Evolutionary conservation across 2,888 invertebrate genomes (phyloP), one percentile per base, ranked within the genome.

Genomic region (Callimorpha dominula): DNA sequence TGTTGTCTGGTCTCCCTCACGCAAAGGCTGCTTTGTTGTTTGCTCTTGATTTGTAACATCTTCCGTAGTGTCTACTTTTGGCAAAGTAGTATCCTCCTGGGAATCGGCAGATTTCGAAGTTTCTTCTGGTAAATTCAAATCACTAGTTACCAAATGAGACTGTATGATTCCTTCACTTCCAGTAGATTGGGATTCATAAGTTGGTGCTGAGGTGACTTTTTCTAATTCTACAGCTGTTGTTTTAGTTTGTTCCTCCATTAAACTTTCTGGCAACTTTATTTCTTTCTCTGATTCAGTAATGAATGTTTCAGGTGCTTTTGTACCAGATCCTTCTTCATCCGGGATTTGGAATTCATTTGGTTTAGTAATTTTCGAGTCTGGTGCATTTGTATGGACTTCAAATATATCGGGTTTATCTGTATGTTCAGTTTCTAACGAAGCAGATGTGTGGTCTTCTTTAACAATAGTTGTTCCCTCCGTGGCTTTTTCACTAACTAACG

Each of bases 151-250:
- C 42, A 54, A 63, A 57, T 70, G 57, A 20, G 57, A 40, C 50
- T 73, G 69, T 40, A 70, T 74, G 40, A 70, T 60, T 42, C n/a
- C 54, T n/a, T 60, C 70, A 54, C 11, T 70, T 31, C 12, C 65
- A 62, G 71, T 71, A 9, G 71, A 71, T 69, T 71, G 72, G 20
- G 72, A 71, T 70, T 73, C 80, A 43, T 70, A 66, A 72, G 68
- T 52, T 31, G 80, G 80, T 11, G 14, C 49, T 31, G 67, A 73
- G 1, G 74, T 77, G 31, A 62, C 43, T 70, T 73, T 72, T 79
- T 68, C 75, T 15, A 46, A 49, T 68, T 79, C 77, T 49, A 20
- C 62, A 0, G 54, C 42, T 14, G 68, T 46, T 1, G 42, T 20
- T 11, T 79, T 46, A 67, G 79, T 73, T 8, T 70, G 46, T 9